Evolutionary conservation across 2,888 invertebrate genomes (phyloP), one percentile per base, ranked within the genome.

Genomic region (Lasioglossum leucozonium): DNA sequence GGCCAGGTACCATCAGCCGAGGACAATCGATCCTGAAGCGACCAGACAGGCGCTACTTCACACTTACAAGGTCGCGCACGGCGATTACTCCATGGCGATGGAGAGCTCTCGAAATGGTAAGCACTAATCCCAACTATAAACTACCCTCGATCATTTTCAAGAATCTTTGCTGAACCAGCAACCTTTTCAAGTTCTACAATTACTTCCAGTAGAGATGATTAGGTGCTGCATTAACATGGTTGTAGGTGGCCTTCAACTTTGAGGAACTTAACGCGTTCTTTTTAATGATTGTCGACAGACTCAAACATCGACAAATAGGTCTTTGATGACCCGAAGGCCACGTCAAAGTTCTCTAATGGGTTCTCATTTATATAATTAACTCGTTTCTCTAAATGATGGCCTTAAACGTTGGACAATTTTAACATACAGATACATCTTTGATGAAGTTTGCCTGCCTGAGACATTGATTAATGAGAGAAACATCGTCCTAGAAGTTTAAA

Each of bases 1-100:
- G 82, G 98, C 97, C 74, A 96, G 98, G 89, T 95, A 96, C 11
- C 96, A 96, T 85, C 95, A 95, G 92, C 96, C 96, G 78, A 95
- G 95, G 77, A 96, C 96, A 55, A 96, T 98, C 86, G 98, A 98
- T 95, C 98, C 98, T 3, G 96, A 96, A 88, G 93, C 97, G 82
- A 98, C 98, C 94, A 96, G 97, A 92, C 96, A 97, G 92, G 97
- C 97, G 11, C 95, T 98, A 37, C 94, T 97, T 81, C 96, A 95
- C 92, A 96, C 96, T 89, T 96, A 96, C 94, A 95, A 95, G 93
- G 94, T 96, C 84, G 96, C 96, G 55, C 96, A 96, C 91, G 96
- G 96, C 93, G 96, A 96, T 88, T 95, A 95, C 91, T 93, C 95
- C 80, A 95, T 95, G 74, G 92, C 94, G 69, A 69, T n/a, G 69